Evolutionary conservation across 1,140 invertebrate genomes (phyloP).

Genomic region (Octopus bimaculoides): DNA sequence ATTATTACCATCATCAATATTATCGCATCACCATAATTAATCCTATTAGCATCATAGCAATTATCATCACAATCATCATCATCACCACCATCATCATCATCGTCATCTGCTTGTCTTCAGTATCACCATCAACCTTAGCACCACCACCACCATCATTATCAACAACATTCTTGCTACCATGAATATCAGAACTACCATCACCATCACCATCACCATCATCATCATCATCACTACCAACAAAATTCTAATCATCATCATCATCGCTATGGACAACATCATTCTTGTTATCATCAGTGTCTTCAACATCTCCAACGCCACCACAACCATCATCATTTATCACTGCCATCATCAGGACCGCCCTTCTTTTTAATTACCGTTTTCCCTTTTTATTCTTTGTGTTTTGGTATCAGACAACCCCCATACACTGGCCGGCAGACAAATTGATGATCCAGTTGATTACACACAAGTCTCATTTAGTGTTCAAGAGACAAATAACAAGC

Average conservation of each 20-base stretch:
- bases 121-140: not conserved
- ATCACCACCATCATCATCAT: too few relatives aligned
- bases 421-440: too few relatives aligned
- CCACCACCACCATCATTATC: not conserved
- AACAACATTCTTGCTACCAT: not conserved
- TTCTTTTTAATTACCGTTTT: not conserved
- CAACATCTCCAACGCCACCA: too few relatives aligned
- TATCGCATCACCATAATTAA: too few relatives aligned
- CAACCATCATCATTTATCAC: not conserved
- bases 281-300: not conserved
- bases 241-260: slow-evolving; percentile 7
- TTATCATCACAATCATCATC: too few relatives aligned
- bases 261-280: not conserved
- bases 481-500: too few relatives aligned
- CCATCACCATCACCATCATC: not conserved
- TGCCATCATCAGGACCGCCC: not conserved
- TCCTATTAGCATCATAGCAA: too few relatives aligned
- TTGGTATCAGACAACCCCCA: not conserved
- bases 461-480: too few relatives aligned
- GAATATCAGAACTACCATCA: not conserved
- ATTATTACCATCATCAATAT: too few relatives aligned
- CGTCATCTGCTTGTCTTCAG: not conserved
- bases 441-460: too few relatives aligned
- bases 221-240: slow-evolving; percentile 8
- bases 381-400: not conserved